Percentiles rank a stretch among this genome's conserved stretches.
Conservation (phyloP, 1,140 invertebrate genomes). For the Caerostris darwini region DNA sequence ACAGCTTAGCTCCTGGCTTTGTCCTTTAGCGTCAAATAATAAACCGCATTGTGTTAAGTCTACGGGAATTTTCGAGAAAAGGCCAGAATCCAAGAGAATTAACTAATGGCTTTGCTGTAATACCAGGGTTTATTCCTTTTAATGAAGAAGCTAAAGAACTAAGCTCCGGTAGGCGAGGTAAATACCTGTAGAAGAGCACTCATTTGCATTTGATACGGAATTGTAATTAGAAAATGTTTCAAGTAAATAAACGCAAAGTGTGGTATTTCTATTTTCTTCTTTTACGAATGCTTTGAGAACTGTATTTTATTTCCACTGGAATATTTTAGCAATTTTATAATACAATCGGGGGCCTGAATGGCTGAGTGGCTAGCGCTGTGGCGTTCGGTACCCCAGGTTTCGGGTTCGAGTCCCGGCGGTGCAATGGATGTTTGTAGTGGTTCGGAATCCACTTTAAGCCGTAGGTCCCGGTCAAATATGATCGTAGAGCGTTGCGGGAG, state of each 20-base stretch:
- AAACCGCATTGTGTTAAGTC: not conserved
- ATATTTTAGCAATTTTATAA: too few relatives aligned
- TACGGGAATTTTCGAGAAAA: constrained; percentile 17
- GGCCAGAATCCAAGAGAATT: not conserved
- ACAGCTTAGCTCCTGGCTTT: not conserved
- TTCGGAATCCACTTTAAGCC: too few relatives aligned
- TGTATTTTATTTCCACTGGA: too few relatives aligned
- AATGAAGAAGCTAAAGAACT: not conserved
- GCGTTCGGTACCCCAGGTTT: too few relatives aligned
- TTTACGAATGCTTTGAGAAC: too few relatives aligned
- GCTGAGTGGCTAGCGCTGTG: too few relatives aligned
- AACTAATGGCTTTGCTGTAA: constrained; percentile 21
- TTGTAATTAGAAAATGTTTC: not conserved
- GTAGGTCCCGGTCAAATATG: too few relatives aligned
- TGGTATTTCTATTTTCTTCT: too few relatives aligned
- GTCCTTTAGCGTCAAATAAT: not conserved
- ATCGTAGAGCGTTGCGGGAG: too few relatives aligned
- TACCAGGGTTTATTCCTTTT: not conserved
- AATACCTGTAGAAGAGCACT: constrained; percentile 1
- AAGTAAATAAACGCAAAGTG: not conserved
- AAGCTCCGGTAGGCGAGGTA: not conserved
- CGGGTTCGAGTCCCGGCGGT: too few relatives aligned
- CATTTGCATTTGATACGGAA: not conserved
- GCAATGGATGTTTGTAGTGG: too few relatives aligned
- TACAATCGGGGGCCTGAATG: too few relatives aligned